phyloP scores from a whole-genome alignment of 2,888 invertebrate species.

The Cephus pulcher region DNA sequence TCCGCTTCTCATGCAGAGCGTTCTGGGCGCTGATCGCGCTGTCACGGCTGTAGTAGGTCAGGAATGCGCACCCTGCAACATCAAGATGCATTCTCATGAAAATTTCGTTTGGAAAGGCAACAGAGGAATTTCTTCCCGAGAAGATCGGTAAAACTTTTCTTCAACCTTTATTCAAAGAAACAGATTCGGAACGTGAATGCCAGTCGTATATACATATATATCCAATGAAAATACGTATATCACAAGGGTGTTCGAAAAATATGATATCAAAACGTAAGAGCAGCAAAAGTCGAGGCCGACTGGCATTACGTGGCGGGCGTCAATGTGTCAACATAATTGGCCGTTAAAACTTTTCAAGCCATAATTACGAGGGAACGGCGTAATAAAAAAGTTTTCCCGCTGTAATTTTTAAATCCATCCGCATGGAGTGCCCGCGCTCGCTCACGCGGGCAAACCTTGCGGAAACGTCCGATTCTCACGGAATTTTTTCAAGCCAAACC shows the following conservation, averaged over 20 bases:
- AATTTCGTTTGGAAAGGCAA: neutral
- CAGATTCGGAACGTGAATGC: neutral
- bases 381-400: constrained; percentile 28
- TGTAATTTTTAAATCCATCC: constrained; percentile 33
- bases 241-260: neutral
- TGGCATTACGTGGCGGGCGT: constrained; percentile 36
- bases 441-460: neutral
- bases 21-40: constrained; percentile 94
- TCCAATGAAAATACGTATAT: neutral
- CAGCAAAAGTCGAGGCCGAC: neutral
- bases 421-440: neutral
- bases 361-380: constrained; percentile 34
- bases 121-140: neutral
- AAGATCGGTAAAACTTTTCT: neutral
- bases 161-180: neutral
- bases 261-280: neutral
- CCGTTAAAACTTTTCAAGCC: constrained; percentile 37
- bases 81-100: neutral
- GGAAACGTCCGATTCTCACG: constrained; percentile 37
- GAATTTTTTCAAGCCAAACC: constrained; percentile 16
- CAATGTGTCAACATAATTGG: constrained; percentile 46
- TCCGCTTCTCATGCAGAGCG: constrained; percentile 97
- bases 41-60: constrained; percentile 97
- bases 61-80: constrained; percentile 94
- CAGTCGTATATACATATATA: neutral